Conservation (phyloP, 1,140 invertebrate genomes). For the Hycleus cichorii region DNA sequence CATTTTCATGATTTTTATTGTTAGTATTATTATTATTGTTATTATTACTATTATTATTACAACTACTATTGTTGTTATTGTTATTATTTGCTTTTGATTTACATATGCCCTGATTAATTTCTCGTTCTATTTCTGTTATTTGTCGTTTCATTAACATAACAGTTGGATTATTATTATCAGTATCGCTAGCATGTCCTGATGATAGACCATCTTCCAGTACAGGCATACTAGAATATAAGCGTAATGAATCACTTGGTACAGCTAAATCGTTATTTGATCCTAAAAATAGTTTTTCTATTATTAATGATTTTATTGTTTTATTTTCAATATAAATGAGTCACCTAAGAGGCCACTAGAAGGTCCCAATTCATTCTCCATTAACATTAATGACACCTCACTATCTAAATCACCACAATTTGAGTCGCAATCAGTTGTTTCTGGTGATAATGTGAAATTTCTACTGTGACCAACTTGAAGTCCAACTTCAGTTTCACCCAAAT, state of each 20-base stretch:
- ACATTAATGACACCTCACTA: conserved; percentile 67
- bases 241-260: conserved; percentile 49
- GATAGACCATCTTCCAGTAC: conserved; percentile 91
- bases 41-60: background rate
- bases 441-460: conserved; percentile 81
- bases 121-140: conserved; percentile 65
- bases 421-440: conserved; percentile 93
- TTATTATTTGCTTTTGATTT: conserved; percentile 26
- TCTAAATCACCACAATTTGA: conserved; percentile 79
- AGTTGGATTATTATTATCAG: conserved; percentile 75
- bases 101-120: conserved; percentile 56
- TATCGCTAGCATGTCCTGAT: conserved; percentile 86
- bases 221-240: conserved; percentile 72
- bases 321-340: conserved; percentile 1
- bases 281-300: conserved; percentile 32
- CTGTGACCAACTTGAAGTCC: conserved; percentile 57
- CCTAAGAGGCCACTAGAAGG: conserved; percentile 35
- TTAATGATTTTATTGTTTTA: too few species aligned
- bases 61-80: conserved; percentile 5
- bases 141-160: conserved; percentile 66
- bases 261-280: conserved; percentile 49
- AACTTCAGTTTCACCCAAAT: conserved; percentile 59
- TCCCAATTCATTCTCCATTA: conserved; percentile 60
- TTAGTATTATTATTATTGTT: background rate
- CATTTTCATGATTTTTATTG: conserved; percentile 32